phyloP scores from a whole-genome alignment of 2,888 invertebrate species.

The Steinernema carpocapsae region DNA sequence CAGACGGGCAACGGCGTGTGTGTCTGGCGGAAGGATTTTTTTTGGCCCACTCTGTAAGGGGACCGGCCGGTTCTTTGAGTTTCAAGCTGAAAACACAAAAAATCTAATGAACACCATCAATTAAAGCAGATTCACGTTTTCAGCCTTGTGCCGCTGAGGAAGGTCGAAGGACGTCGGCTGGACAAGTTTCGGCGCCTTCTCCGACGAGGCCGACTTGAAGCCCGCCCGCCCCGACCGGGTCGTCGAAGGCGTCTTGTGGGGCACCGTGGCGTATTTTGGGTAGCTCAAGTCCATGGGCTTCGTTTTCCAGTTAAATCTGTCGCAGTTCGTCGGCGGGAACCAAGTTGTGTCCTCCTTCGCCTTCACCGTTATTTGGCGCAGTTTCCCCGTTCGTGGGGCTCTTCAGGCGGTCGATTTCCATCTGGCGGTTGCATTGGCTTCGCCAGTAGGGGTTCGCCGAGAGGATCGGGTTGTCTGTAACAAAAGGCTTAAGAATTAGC shows the following conservation, averaged over 20 bases:
- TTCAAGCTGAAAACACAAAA: too few relatives aligned
- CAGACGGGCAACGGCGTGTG: too few relatives aligned
- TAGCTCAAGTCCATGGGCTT: background rate
- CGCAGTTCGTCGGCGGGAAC: background rate
- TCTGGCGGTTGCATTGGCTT: background rate
- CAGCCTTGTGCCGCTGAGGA: background rate
- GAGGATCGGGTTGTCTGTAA: background rate
- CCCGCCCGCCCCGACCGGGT: background rate
- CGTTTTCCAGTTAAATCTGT: background rate
- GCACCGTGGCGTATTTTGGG: slow-evolving; percentile 2
- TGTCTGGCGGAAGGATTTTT: too few relatives aligned
- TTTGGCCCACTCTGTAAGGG: too few relatives aligned
- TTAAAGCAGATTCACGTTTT: background rate
- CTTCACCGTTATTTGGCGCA: slow-evolving; percentile 5
- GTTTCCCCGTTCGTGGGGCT: slow-evolving; percentile 10
- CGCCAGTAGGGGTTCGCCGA: too few relatives aligned
- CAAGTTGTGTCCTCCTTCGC: slow-evolving; percentile 5
- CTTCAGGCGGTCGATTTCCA: slow-evolving; percentile 9
- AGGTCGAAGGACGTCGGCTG: background rate
- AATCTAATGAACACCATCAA: too few relatives aligned
- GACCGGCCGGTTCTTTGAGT: too few relatives aligned
- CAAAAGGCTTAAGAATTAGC: background rate
- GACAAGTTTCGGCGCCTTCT: background rate
- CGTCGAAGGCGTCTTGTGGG: slow-evolving; percentile 1
- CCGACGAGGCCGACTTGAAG: background rate